These are phyloP conservation scores for Rhaphigaster nebulosa DNA, from an alignment of 2,888 invertebrate genomes.

Conservation along the genomic window DNA sequence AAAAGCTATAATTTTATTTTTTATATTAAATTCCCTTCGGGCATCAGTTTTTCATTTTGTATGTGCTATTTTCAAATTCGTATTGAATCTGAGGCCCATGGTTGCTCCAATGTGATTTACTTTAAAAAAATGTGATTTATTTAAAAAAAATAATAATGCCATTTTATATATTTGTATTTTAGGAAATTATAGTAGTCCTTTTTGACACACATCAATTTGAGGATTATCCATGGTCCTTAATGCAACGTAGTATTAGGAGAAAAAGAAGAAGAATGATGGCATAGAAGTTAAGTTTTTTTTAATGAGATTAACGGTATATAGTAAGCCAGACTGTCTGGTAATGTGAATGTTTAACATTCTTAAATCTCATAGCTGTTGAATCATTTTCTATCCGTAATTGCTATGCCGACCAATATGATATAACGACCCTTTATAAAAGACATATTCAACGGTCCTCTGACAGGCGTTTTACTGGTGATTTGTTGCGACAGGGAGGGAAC, in stretches of 20 bases:
- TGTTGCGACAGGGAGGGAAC: conserved; percentile 7
- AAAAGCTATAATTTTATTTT: no score
- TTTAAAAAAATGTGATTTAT: no score
- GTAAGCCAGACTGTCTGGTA: not conserved
- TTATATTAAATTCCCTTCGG: no score
- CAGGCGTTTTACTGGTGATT: not conserved
- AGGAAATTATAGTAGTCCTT: no score
- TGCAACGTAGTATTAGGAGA: not conserved
- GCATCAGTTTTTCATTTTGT: no score
- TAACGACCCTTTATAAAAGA: not conserved
- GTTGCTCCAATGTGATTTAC: no score
- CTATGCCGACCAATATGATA: not conserved
- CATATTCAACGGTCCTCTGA: conserved; percentile 4
- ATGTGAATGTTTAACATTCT: not conserved
- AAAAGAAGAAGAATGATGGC: not conserved
- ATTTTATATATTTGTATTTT: no score
- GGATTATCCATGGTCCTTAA: not conserved
- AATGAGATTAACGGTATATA: not conserved
- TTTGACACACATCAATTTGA: no score
- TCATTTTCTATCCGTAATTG: not conserved
- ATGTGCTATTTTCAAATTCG: no score
- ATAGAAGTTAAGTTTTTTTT: not conserved
- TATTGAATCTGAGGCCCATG: no score
- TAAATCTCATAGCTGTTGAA: not conserved
- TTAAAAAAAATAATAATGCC: no score